Evolutionary conservation across 2,888 invertebrate genomes (phyloP), one percentile per base, ranked within the genome.

Genomic region (Exephanes ischioxanthus): DNA sequence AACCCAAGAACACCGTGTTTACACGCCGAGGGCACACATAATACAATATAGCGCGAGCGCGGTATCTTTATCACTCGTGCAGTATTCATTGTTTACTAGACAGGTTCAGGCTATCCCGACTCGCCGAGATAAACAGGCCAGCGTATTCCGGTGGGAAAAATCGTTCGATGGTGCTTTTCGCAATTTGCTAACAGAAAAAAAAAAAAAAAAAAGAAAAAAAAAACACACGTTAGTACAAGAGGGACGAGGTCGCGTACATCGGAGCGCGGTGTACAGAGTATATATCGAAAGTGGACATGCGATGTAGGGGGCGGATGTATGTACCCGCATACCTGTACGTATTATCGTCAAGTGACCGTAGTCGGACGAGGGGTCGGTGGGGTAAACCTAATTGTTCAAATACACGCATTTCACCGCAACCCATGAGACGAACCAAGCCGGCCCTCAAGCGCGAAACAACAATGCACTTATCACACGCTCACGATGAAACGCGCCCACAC

Each of bases 361-460:
- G 66, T 22, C 76, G 76, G 70, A 16, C 63, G 80, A 33, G 41
- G 55, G 80, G 70, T 84, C 45, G 86, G 85, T 77, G 78, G 86
- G 88, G 87, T 85, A 84, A 92, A 91, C 89, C 91, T 92, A 92
- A 92, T 92, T 92, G 91, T 92, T 92, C 89, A 88, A 87, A 92
- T 90, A 92, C 91, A 91, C 91, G 92, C 91, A 90, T 91, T 91
- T 89, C 90, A 89, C 88, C 88, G 88, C 86, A 78, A 76, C 77
- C 66, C 84, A 66, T 75, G 79, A 85, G 58, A 70, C 85, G 80
- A 84, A 61, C 63, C 45, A 67, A 75, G 78, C 80, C 77, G 75
- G 81, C 83, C 86, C 75, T 79, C 81, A 22, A 81, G 77, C 72
- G 79, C 71, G 71, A 82, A 72, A 84, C 85, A 87, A 82, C 82